Conservation (phyloP, 2,113 vertebrate species). For the Copsychus sechellarum region DNA sequence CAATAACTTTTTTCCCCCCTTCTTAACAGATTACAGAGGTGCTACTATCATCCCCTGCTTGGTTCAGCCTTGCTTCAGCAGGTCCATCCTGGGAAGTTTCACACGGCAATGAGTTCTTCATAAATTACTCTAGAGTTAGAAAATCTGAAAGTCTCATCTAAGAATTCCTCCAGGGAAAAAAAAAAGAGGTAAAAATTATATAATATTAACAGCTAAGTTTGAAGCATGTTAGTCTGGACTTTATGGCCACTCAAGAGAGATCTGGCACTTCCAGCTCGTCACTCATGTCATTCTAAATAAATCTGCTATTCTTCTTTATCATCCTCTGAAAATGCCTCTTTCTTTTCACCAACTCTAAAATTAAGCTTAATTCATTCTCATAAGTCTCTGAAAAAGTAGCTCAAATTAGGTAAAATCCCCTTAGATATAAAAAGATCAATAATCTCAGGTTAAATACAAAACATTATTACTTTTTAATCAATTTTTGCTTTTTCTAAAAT, state of each 20-base stretch:
- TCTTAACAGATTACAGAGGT: not conserved
- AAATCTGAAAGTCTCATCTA: not conserved
- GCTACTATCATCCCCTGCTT: not conserved
- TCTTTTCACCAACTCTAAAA: not conserved
- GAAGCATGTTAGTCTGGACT: not conserved
- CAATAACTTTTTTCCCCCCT: not conserved
- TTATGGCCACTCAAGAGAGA: not conserved
- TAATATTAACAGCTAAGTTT: not conserved
- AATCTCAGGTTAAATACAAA: not conserved
- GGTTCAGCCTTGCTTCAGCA: rapidly evolving
- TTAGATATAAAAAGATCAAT: not conserved
- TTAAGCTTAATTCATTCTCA: not conserved
- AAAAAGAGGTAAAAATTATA: not conserved
- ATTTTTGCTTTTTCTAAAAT: not conserved
- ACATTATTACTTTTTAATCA: not conserved
- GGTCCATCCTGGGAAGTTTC: not conserved
- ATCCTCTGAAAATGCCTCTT: not conserved
- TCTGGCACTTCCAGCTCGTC: not conserved
- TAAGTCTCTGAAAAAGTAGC: not conserved
- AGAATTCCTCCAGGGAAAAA: not conserved
- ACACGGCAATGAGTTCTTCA: not conserved
- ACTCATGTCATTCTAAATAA: not conserved
- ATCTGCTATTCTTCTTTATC: not conserved
- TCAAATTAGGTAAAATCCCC: not conserved
- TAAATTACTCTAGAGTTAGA: not conserved